These are phyloP conservation scores for Siniperca scherzeri DNA, from an alignment of 2,797 vertebrate species.

Conservation along the genomic window DNA sequence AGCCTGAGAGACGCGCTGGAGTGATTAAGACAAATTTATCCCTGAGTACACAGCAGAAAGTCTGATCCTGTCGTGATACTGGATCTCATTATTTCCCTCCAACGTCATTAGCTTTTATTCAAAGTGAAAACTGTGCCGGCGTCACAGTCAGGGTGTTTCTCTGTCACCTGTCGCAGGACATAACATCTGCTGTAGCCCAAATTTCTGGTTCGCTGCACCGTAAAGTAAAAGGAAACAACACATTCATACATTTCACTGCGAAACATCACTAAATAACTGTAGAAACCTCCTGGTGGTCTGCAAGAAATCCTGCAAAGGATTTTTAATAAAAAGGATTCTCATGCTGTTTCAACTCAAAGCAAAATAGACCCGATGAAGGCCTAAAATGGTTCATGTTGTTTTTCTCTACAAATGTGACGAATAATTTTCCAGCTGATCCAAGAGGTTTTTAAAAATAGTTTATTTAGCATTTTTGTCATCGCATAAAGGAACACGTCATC, in stretches of 20 bases:
- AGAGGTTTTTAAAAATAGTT: too few relatives aligned
- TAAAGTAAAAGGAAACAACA: not conserved
- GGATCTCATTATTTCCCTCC: constrained; percentile 54
- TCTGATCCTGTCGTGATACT: constrained; percentile 26
- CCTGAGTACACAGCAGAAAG: constrained; percentile 26
- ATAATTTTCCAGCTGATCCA: too few relatives aligned
- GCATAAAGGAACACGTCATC: too few relatives aligned
- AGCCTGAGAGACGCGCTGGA: constrained; percentile 20
- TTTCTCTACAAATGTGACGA: not conserved
- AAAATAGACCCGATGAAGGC: not conserved
- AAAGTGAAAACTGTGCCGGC: constrained; percentile 25
- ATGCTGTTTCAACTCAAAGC: not conserved
- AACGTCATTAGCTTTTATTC: constrained; percentile 27
- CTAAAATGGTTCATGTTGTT: not conserved
- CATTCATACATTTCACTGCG: not conserved
- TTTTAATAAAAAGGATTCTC: not conserved
- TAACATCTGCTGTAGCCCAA: not conserved
- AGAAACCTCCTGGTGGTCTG: not conserved
- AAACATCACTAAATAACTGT: not conserved
- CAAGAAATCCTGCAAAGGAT: not conserved
- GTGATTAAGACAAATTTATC: constrained; percentile 36
- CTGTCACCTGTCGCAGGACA: not conserved
- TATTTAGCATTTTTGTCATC: too few relatives aligned
- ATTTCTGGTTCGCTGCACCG: not conserved
- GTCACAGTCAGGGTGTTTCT: constrained; percentile 2